Conservation (phyloP, 2,797 vertebrate species). For the Pogoniulus pusillus region DNA sequence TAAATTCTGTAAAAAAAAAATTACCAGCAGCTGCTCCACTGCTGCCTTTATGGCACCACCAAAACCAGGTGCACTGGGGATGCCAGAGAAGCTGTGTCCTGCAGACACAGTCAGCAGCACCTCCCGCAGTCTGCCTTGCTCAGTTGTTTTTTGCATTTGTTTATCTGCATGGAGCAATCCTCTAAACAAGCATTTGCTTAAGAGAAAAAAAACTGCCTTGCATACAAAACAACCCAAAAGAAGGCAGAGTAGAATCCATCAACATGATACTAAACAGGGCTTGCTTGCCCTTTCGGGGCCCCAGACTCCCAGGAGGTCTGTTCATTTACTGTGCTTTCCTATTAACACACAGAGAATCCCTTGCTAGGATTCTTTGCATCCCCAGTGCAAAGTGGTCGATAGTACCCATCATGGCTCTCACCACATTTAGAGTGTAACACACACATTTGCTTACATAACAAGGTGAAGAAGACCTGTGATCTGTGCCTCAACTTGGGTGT, state of each 20-base stretch:
- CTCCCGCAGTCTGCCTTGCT: not conserved
- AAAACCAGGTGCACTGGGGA: not conserved
- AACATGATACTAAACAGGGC: not conserved
- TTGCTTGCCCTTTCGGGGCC: not conserved
- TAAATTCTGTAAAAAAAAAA: too few species aligned
- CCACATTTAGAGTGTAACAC: not conserved
- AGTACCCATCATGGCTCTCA: not conserved
- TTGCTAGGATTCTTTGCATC: not conserved
- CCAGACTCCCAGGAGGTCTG: not conserved
- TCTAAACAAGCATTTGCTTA: not conserved
- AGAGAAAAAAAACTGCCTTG: not conserved
- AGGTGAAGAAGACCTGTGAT: not conserved
- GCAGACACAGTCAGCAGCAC: not conserved
- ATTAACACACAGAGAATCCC: not conserved
- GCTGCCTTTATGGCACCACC: not conserved
- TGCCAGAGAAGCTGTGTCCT: not conserved
- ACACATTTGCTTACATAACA: not conserved
- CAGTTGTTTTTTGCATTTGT: not conserved
- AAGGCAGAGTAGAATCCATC: not conserved
- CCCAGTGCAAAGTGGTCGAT: accelerated
- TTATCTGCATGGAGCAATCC: not conserved
- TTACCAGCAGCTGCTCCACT: too few species aligned
- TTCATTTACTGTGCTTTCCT: not conserved
- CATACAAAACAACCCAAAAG: not conserved
- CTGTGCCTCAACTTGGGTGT: not conserved